Base-by-base conservation (phyloP, 2,888 invertebrate genomes). In the Conus canariensis region DNA sequence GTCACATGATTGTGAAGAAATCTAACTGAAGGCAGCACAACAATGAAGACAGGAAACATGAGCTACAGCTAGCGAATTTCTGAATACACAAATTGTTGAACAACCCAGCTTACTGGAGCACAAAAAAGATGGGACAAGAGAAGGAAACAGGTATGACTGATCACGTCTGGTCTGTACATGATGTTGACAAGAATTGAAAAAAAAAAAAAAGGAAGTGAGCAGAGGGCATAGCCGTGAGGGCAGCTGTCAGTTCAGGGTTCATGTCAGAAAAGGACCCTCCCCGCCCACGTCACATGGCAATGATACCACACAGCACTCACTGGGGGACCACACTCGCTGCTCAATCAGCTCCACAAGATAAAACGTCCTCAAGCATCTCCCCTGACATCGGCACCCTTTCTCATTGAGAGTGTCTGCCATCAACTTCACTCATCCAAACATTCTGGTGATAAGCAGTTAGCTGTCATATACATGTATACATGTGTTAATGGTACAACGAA, bases 11-110 rank as follows among this genome's bases (percentile, higher is more conserved):
- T 16, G 25, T 25, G 67, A 83, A 83, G 45, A 64, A 59, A 25
- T 58, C 56, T 22, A n/a, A n/a, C 19, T 9, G 45, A 88, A 82
- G 88, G 80, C 80, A 88, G 80, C 82, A 56, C 77, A 88, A 58
- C 14, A 82, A 77, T 25, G 56, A 74, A n/a, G 74, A 74, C 22
- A n/a, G 64, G 64, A 59, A 60, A 80, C 10, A 22, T 10, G 25
- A 74, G 56, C 82, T 82, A 83, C 70, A 85, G 30, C 85, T 30
- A 56, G 64, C 64, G 25, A 85, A 22, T 89, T 64, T 64, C 89
- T 89, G 89, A 85, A 89, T 85, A 89, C 77, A 85, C 45, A 58
- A 74, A 82, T 83, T 7, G 85, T 85, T 56, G 30, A 83, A 85
- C 67, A 70, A 89, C 85, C 56, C 67, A 85, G 45, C 67, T 22